Evolutionary conservation across 2,113 vertebrate species (phyloP).

Genomic region (Melanocharis versteri): DNA sequence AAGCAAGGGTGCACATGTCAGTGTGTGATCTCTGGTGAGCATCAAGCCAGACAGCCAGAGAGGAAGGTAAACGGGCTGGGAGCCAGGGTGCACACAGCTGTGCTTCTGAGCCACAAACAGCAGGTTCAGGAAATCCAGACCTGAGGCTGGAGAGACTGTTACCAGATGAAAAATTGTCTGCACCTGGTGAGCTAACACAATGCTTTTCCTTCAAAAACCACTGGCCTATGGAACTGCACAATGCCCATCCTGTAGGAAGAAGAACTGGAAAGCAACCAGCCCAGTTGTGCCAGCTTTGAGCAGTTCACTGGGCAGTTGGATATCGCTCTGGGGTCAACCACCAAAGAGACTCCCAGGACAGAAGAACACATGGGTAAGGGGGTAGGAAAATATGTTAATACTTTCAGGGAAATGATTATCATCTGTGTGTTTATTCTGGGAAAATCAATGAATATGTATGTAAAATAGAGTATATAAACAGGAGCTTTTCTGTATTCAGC

Average conservation of each 20-base stretch:
- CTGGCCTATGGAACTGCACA: not conserved
- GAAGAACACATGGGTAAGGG: rapidly evolving
- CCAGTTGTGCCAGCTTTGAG: not conserved
- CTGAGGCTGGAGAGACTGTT: not conserved
- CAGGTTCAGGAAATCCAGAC: not conserved
- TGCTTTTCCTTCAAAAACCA: not conserved
- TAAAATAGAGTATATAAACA: not conserved
- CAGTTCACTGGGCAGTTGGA: rapidly evolving
- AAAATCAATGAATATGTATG: not conserved
- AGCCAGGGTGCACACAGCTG: not conserved
- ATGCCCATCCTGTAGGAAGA: not conserved
- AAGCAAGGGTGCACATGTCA: rapidly evolving
- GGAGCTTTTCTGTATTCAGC: not conserved
- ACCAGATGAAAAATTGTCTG: not conserved
- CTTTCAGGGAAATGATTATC: not conserved
- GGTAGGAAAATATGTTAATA: not conserved
- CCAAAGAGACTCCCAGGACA: not conserved
- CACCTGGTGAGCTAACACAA: not conserved
- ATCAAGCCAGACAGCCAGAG: not conserved
- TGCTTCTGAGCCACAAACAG: not conserved
- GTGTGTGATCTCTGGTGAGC: not conserved
- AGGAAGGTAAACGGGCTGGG: not conserved
- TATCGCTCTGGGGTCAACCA: not conserved
- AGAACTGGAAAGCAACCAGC: not conserved
- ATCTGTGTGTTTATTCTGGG: not conserved